A percentile compares a stretch with the other conserved stretches of the same genome.
Evolutionary conservation across 2,113 vertebrate genomes (phyloP).

Genomic region (Oxygymnocypris stewartii): DNA sequence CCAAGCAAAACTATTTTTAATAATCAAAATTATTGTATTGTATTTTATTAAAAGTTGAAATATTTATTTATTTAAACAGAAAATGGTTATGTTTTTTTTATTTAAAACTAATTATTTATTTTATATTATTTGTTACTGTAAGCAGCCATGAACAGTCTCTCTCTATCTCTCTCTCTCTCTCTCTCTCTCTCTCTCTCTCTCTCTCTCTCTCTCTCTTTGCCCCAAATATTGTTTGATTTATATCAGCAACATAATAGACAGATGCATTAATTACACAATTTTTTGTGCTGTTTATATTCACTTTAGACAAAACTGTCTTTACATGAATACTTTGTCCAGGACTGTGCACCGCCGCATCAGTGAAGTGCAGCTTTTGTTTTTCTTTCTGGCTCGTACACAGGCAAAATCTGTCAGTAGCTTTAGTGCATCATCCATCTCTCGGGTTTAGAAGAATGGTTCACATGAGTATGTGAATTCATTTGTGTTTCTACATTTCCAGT

Average conservation of each 20-base stretch:
- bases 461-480: conserved; percentile 26
- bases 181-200: no score
- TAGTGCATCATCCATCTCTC: conserved; percentile 13
- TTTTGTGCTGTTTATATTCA: not conserved
- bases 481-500: conserved; percentile 35
- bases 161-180: not conserved
- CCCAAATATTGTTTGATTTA: not conserved
- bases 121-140: not conserved
- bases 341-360: not conserved
- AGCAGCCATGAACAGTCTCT: no score
- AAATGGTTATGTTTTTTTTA: no score
- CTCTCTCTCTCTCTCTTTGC: not conserved
- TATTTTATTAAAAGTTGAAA: no score
- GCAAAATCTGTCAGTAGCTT: conserved; percentile 1
- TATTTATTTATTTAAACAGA: not conserved
- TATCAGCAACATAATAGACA: not conserved
- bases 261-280: not conserved
- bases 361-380: conserved; percentile 9
- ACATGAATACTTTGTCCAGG: not conserved
- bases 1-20: no score
- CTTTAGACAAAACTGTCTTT: not conserved
- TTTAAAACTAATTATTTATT: not conserved
- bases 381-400: not conserved
- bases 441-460: conserved; percentile 17
- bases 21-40: no score